Base-by-base conservation (phyloP, 2,797 vertebrate genomes). In the Huso huso region DNA sequence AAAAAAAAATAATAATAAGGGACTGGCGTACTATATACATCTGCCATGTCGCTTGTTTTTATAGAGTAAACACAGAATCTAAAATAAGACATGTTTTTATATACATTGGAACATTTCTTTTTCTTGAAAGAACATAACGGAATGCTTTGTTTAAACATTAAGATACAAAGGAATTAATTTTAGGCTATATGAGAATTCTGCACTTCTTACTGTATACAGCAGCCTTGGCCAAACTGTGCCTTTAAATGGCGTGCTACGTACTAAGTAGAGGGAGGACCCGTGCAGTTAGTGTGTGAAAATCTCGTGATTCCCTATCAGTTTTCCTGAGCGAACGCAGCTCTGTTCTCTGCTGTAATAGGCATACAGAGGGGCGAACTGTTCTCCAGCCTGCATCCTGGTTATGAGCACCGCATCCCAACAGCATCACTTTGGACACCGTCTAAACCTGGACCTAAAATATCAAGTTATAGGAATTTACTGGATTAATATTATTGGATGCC, bases 191-290 rank as follows among this genome's bases (percentile, higher is more conserved):
- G 37, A 37, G 37, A 37, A 37, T 37, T 37, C 37, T 5, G 4
- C 4, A 37, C 37, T 37, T 37, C 37, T 37, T 37, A 37, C 37
- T 5, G 37, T 37, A 5, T 18, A 37, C 37, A 37, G 37, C 37
- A 37, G 37, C 37, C 37, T 50, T 50, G 55, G 65, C 61, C 65
- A 9, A 73, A 74, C 83, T 83, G 85, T 85, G 85, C 84, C 87
- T 87, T 87, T 90, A 90, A 92, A 88, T 83, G 81, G 83, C 51
- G 85, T 83, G 83, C 68, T 66, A 78, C 74, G 78, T 79, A 79
- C 70, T 73, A 76, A 76, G 84, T 74, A 73, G 87, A 87, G 90
- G 93, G 93, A 87, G 91, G 92, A 85, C 82, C 85, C 67, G 86
- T 76, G 80, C 82, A 73, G 70, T 84, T 86, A 78, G 88, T 81